Evolutionary conservation across 2,888 invertebrate species (phyloP), one percentile per base, ranked within the genome.

Genomic region (Eutolmus rufibarbis): DNA sequence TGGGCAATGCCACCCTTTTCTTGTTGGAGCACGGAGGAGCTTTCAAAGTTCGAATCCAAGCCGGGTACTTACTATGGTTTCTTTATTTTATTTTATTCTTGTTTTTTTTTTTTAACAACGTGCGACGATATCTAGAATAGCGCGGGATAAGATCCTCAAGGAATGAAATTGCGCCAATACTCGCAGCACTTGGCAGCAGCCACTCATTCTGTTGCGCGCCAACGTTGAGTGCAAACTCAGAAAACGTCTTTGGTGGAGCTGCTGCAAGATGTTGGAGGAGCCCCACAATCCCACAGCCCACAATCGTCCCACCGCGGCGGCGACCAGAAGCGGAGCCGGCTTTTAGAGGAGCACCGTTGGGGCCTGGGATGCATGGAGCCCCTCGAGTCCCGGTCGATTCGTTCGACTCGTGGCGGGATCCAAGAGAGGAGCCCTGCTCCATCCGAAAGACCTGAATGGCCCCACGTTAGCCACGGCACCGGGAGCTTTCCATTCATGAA

Each of bases 1-100:
- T 40, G 40, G 78, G 40, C 78, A 43, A 78, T 40, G 46, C 78
- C 78, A 78, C 78, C 78, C 78, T 78, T 78, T 78, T 12, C 43
- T 46, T 46, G 23, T 46, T 78, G n/a, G 37, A 12, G 43, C 28
- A 19, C 66, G 66, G 28, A 28, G 78, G 78, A 78, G 78, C 78
- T 78, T 78, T 78, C 46, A 78, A 40, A 78, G 78, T 46, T 78
- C 28, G 19, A 12, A 46, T 16, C 66, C 66, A 19, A 28, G 66
- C 66, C 66, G 66, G 66, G 23, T 66, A 51, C 51, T 51, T 51
- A 51, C 51, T 51, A 51, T n/a, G 16, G 12, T 56, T 56, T 56
- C 5, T 19, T n/a, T 56, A 19, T 19, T 56, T 56, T n/a, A n/a
- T 19, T 56, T 19, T 56, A 56, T 56, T 19, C n/a, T n/a, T n/a